Evolutionary conservation across 2,888 invertebrate species (phyloP).

Genomic region (Diogma glabrata): DNA sequence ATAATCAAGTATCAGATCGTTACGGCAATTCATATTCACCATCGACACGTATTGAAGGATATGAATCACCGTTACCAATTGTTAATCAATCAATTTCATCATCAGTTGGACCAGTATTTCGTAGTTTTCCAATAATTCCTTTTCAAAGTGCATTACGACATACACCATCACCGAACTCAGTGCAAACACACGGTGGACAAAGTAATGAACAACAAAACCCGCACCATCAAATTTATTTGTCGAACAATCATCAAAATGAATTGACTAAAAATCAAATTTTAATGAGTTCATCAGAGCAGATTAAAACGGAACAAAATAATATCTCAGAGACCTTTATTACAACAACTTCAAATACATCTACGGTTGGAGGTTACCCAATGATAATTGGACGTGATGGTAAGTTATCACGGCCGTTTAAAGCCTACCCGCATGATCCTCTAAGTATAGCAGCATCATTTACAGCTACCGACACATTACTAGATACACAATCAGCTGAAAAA

Average conservation of each 20-base stretch:
- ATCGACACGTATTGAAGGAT: too few species aligned
- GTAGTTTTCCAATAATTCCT: neutral
- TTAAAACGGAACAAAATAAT: neutral
- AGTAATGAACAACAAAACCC: too few species aligned
- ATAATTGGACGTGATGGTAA: constrained; percentile 32
- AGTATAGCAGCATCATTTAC: constrained; percentile 47
- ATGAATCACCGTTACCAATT: too few species aligned
- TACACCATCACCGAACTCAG: constrained; percentile 6
- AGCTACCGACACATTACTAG: constrained; percentile 38
- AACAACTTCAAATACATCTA: constrained; percentile 13
- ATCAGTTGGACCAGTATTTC: neutral
- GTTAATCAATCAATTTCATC: neutral
- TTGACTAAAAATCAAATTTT: neutral
- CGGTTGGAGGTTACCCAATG: constrained; percentile 18
- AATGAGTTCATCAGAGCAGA: neutral
- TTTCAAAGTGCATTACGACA: too few species aligned
- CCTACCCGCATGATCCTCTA: constrained; percentile 58
- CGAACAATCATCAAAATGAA: too few species aligned
- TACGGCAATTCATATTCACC: neutral
- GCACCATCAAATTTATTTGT: too few species aligned
- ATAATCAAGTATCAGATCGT: neutral
- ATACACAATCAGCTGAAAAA: constrained; percentile 49
- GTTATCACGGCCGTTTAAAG: constrained; percentile 51
- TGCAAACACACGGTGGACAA: too few species aligned
- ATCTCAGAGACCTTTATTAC: too few species aligned